These are phyloP conservation scores for Hofmannophila pseudospretella DNA, from an alignment of 2,888 invertebrate species.

Conservation along the genomic window DNA sequence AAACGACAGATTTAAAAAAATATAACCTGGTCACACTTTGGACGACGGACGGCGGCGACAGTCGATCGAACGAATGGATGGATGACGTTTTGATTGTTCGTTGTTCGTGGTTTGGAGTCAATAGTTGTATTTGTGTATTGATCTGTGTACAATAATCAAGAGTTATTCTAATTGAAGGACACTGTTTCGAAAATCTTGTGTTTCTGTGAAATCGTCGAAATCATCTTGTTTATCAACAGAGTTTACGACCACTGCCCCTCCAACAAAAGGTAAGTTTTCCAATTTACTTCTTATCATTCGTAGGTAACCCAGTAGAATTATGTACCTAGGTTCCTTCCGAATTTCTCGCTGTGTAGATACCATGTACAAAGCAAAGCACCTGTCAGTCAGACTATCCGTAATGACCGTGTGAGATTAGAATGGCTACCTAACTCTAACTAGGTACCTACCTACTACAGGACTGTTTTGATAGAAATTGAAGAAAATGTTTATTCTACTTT, in stretches of 20 bases:
- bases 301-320: too few species aligned
- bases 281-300: neutral
- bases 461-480: too few species aligned
- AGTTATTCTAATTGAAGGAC: slow-evolving; percentile 13
- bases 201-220: neutral
- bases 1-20: slow-evolving; percentile 25
- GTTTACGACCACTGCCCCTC: neutral
- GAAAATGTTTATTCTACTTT: too few species aligned
- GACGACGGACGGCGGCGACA: slow-evolving; percentile 13
- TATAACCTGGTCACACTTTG: neutral
- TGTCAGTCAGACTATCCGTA: too few species aligned
- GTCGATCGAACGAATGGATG: slow-evolving; percentile 15
- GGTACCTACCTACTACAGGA: too few species aligned
- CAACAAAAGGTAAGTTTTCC: slow-evolving; percentile 8
- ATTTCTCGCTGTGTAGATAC: too few species aligned
- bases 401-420: too few species aligned
- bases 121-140: slow-evolving; percentile 41
- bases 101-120: slow-evolving; percentile 12
- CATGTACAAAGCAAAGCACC: too few species aligned
- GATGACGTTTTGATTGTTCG: slow-evolving; percentile 1
- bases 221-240: neutral
- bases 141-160: slow-evolving; percentile 25
- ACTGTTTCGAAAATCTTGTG: slow-evolving; percentile 8
- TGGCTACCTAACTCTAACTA: too few species aligned
- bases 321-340: too few species aligned